These are phyloP conservation scores for Drosophila macrothrix DNA, from an alignment of 2,888 invertebrate genomes.

Conservation along the genomic window DNA sequence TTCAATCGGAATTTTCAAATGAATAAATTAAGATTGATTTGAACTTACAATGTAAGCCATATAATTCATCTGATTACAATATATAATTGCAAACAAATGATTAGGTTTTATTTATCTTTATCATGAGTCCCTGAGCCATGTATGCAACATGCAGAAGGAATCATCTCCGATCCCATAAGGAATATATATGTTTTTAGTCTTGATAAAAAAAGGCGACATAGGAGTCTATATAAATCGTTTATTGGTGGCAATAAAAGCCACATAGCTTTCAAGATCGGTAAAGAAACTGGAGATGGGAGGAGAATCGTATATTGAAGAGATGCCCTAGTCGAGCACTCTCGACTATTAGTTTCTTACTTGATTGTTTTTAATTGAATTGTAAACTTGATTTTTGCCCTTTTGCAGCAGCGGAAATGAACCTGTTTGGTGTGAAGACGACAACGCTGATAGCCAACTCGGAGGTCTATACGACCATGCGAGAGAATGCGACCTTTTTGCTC, in stretches of 20 bases:
- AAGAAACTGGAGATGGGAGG: background rate
- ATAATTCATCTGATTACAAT: background rate
- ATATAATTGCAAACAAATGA: no score
- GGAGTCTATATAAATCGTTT: background rate
- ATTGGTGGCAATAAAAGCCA: background rate
- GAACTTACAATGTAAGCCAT: no score
- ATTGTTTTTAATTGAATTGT: background rate
- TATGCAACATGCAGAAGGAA: background rate
- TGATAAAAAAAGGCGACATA: no score
- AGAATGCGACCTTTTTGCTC: conserved; percentile 96
- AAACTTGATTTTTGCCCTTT: background rate
- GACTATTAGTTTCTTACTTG: background rate
- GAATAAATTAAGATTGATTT: background rate
- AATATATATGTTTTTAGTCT: background rate
- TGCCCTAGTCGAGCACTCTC: background rate
- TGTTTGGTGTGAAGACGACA: conserved; percentile 84
- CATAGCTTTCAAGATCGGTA: background rate
- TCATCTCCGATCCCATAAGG: background rate
- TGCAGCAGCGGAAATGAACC: conserved; percentile 83
- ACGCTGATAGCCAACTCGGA: conserved; percentile 84
- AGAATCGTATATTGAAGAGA: background rate
- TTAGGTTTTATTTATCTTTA: no score
- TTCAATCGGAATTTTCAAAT: background rate
- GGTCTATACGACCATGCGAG: conserved; percentile 90
- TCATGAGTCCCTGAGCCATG: background rate